Conservation (phyloP, 1,140 invertebrate species). For the Hypothenemus hampei region DNA sequence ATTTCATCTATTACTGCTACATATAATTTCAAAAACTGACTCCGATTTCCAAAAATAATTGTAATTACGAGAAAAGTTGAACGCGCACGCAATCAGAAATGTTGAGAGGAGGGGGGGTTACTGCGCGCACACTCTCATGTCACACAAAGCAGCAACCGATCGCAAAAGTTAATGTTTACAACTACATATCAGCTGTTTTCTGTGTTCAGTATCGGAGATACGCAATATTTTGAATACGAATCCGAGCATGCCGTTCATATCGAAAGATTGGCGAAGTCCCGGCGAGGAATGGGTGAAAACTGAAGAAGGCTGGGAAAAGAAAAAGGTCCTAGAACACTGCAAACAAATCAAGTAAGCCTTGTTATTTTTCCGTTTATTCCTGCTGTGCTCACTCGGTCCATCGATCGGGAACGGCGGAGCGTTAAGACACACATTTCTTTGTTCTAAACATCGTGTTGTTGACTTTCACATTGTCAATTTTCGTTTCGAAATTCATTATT, state of each 20-base stretch:
- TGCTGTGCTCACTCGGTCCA: conserved; percentile 19
- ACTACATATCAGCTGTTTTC: conserved; percentile 27
- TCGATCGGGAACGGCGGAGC: conserved; percentile 32
- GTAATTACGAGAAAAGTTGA: not conserved
- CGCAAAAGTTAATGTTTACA: conserved; percentile 25
- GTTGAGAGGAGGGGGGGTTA: no score
- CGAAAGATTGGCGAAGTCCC: conserved; percentile 89
- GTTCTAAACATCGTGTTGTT: conserved; percentile 46
- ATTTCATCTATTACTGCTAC: not conserved
- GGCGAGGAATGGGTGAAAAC: conserved; percentile 98
- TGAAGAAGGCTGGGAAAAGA: conserved; percentile 92
- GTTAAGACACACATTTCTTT: conserved; percentile 46
- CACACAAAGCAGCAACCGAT: not conserved
- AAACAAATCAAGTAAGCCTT: conserved; percentile 41
- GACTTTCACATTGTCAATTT: conserved; percentile 9
- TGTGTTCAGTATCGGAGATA: conserved; percentile 18
- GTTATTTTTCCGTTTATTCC: conserved; percentile 17
- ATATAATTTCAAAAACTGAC: not conserved
- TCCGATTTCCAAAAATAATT: not conserved
- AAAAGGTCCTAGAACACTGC: conserved; percentile 78
- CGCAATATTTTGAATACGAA: conserved; percentile 18
- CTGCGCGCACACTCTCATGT: not conserved
- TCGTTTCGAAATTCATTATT: conserved; percentile 1
- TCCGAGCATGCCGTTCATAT: conserved; percentile 87
- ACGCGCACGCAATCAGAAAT: no score